Evolutionary conservation across 2,888 invertebrate genomes (phyloP), one percentile per base, ranked within the genome.

Genomic region (Holacanthella duospinosa): DNA sequence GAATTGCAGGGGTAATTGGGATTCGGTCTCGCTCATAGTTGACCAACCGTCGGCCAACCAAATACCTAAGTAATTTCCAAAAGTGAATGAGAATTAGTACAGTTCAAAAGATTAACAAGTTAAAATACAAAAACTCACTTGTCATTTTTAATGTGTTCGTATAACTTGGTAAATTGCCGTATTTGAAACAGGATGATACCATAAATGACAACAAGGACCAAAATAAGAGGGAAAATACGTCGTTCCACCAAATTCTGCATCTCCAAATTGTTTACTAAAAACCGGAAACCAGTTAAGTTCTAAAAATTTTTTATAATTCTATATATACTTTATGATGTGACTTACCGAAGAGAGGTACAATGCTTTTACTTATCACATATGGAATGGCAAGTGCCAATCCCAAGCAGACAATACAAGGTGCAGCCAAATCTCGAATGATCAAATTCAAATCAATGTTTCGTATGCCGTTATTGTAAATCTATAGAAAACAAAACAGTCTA

Each of bases 111-210:
- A 54, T 2, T 44, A 53, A 25, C 21, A 43, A 44, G 25, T 16
- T 48, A 57, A 58, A 53, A 3, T 55, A 1, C 3, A 28, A 9
- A 26, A 53, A 72, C 78, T 75, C 75, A 96, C 80, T 96, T 97
- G 80, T 97, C 97, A 79, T 99, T 97, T 80, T 96, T 95, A 75
- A 99, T 99, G 79, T 95, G 95, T 77, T 96, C 93, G 78, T 96
- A 96, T 24, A 99, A 80, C 75, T 92, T 89, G 75, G 86, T 86
- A 80, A 99, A 93, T 77, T 97, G 96, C 62, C 88, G 85, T 63
- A 94, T 86, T 83, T 97, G 92, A 75, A 94, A 87, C 67, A 84
- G 82, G 62, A 90, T 81, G 69, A 93, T 82, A 59, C 84, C 83
- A 60, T 84, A 79, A 59, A 87, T 79, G 61, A 87, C 78, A 59